Evolutionary conservation across 2,113 vertebrate genomes (phyloP).

Genomic region (Ornithorhynchus anatinus): DNA sequence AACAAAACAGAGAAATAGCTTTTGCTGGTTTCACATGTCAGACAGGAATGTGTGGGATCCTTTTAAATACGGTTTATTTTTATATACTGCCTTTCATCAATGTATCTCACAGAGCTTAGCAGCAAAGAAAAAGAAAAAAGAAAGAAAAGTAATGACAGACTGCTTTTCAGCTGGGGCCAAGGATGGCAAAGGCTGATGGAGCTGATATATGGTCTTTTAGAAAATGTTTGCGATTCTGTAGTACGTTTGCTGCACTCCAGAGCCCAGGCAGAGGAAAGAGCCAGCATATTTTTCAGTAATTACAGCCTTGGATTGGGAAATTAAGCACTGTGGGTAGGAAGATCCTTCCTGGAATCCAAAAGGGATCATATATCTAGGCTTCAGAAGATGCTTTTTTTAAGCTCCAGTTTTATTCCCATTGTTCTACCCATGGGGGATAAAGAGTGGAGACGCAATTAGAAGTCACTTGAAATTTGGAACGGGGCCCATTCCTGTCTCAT

Average conservation of each 20-base stretch:
- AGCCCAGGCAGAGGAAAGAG: background rate
- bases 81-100: background rate
- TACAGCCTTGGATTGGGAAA: accelerated
- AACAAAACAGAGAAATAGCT: no score
- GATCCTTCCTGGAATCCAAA: background rate
- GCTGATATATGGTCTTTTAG: background rate
- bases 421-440: accelerated
- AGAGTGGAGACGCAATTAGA: accelerated
- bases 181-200: accelerated
- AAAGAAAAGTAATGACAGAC: accelerated
- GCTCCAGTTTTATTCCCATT: background rate
- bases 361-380: no score
- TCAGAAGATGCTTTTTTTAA: background rate
- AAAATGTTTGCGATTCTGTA: background rate
- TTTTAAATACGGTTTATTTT: constrained; percentile 58
- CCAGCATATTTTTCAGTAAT: accelerated
- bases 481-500: background rate
- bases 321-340: background rate
- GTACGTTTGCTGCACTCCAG: background rate
- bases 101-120: constrained; percentile 21
- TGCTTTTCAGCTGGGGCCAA: background rate
- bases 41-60: constrained; percentile 19
- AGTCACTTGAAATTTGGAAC: accelerated
- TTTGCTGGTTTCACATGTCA: constrained; percentile 22
- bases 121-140: background rate